Conservation (phyloP, 1,140 invertebrate species). For the Dendrolimus punctatus region DNA sequence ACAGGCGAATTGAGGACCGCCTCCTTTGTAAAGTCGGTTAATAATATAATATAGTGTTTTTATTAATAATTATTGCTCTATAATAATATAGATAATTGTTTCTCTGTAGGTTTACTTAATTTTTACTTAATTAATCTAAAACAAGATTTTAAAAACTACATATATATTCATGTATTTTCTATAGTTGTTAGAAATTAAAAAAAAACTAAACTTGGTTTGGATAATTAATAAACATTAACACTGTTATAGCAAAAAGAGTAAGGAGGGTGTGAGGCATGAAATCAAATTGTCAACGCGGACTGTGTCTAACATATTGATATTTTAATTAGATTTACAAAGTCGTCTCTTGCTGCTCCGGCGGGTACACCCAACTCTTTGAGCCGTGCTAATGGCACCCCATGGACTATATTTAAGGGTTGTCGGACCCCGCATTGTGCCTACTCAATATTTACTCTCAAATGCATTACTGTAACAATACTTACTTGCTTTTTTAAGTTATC, state of each 20-base stretch:
- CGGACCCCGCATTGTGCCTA: slow-evolving; percentile 54
- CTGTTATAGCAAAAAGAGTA: slow-evolving; percentile 8
- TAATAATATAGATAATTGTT: too few species aligned
- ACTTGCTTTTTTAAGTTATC: slow-evolving; percentile 67
- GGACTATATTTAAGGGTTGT: slow-evolving; percentile 65
- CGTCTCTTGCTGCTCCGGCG: slow-evolving; percentile 43
- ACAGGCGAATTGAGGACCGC: too few species aligned
- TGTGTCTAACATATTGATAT: slow-evolving; percentile 67
- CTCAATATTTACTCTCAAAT: slow-evolving; percentile 71
- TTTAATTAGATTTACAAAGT: slow-evolving; percentile 72
- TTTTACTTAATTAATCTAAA: too few species aligned
- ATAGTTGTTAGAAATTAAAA: not conserved
- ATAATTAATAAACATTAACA: slow-evolving; percentile 16
- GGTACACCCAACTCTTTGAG: slow-evolving; percentile 67
- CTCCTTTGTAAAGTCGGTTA: too few species aligned
- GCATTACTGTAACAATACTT: slow-evolving; percentile 68
- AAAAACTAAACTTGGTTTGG: slow-evolving; percentile 6
- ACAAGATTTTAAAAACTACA: too few species aligned
- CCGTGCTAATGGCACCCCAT: slow-evolving; percentile 66
- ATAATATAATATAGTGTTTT: too few species aligned
- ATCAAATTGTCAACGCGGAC: slow-evolving; percentile 65
- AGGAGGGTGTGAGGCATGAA: slow-evolving; percentile 46
- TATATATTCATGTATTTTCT: not conserved
- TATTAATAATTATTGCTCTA: too few species aligned
- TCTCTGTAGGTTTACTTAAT: too few species aligned